phyloP scores from a whole-genome alignment of 2,113 vertebrate species.

The Castor canadensis region DNA sequence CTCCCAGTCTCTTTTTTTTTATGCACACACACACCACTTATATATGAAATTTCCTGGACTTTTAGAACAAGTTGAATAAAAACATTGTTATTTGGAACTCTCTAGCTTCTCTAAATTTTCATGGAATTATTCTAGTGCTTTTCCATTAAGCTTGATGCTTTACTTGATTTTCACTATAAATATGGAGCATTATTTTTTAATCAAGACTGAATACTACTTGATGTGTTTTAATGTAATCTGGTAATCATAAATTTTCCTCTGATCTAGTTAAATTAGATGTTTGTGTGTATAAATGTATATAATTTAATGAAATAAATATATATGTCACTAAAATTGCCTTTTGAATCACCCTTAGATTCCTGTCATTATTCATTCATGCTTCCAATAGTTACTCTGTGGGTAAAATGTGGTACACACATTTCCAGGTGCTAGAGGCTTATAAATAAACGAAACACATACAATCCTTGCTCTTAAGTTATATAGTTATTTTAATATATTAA shows the following conservation, averaged over 20 bases:
- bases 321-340: background rate
- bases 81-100: background rate
- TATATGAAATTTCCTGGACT: background rate
- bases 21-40: background rate
- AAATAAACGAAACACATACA: background rate
- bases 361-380: background rate
- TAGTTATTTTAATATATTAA: slow-evolving; percentile 11
- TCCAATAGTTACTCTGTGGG: background rate
- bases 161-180: slow-evolving; percentile 2
- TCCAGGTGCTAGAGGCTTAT: background rate
- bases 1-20: no score
- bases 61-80: slow-evolving; percentile 16
- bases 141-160: background rate
- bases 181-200: slow-evolving; percentile 14
- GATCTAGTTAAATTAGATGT: background rate
- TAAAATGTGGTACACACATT: background rate
- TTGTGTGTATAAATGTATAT: background rate
- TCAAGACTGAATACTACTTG: background rate
- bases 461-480: background rate
- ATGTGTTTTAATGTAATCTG: background rate
- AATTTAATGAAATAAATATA: background rate
- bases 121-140: slow-evolving; percentile 1
- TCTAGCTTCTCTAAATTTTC: slow-evolving; percentile 15
- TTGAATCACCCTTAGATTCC: background rate
- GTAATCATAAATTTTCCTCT: background rate